Conservation (phyloP, 2,113 vertebrate species). For the Colaptes auratus region DNA sequence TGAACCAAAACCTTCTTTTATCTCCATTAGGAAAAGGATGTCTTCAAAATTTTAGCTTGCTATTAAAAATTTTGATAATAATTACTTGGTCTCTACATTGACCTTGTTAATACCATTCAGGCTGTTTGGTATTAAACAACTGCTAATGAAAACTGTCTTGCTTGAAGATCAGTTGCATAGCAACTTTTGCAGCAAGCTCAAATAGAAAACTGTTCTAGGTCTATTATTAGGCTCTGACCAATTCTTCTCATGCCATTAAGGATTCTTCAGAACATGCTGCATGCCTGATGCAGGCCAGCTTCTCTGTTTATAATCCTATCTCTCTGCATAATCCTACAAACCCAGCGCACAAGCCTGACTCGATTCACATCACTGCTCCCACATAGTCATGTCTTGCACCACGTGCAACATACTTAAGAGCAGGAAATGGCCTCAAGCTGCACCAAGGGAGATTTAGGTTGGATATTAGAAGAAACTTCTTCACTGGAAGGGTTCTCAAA, state of each 20-base stretch:
- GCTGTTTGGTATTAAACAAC: neutral
- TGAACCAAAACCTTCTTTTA: neutral
- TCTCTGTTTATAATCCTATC: neutral
- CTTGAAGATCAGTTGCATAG: neutral
- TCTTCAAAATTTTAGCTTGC: neutral
- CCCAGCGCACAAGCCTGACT: neutral
- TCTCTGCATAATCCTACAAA: neutral
- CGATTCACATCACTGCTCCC: neutral
- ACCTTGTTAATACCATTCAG: neutral
- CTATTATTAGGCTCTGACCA: slow-evolving; percentile 4
- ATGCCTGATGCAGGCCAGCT: neutral
- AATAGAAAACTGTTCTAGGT: neutral
- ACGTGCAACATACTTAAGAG: neutral
- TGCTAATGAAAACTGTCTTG: slow-evolving; percentile 9
- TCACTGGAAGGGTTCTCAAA: no score
- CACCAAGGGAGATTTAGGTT: no score
- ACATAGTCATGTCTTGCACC: neutral
- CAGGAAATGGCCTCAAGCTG: neutral
- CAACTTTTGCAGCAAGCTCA: slow-evolving; percentile 6
- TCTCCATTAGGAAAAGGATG: neutral
- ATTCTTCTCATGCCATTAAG: neutral
- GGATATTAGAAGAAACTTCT: no score
- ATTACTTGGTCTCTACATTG: neutral
- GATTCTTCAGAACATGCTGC: slow-evolving; percentile 5
- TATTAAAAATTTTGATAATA: neutral